Base-by-base conservation (phyloP, 2,888 invertebrate genomes). In the Myopa tessellatipennis region DNA sequence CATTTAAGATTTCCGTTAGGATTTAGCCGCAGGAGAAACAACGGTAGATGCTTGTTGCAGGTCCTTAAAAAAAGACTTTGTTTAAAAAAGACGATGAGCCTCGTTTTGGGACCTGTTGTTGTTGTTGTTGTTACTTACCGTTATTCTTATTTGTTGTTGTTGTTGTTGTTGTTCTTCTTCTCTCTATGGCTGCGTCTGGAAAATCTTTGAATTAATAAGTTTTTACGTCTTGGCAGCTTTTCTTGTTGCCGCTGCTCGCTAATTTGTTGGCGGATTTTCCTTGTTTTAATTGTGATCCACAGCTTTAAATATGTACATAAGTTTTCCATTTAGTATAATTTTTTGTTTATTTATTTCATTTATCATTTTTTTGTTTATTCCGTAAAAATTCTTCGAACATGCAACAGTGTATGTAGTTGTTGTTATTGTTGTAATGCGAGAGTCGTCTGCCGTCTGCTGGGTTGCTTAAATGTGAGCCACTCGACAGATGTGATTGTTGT, bases 11-110 rank as follows among this genome's bases (percentile, higher is more conserved):
- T 72, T 60, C 60, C 60, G 72, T 34, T 38, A 72, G 79, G 79
- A 80, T 80, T 80, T 79, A 74, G 71, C 16, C 65, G 71, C 52
- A 78, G 69, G 71, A 76, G 55, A 26, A 26, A 26, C 26, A 26
- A 26, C 26, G 26, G 26, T 26, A 26, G 26, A 26, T 26, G 26
- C 26, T 26, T 26, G 26, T 26, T 55, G 55, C 79, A 77, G 70
- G 76, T 52, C 70, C 71, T 14, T 34, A 55, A 71, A 61, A 65
- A 26, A 63, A 55, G 63, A 71, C n/a, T n/a, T n/a, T 40, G 72
- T 58, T 4, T n/a, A 58, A 58, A n/a, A 58, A 16, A 58, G n/a
- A n/a, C 7, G n/a, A 4, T 58, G 12, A 58, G 58, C 5, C 12
- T 58, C 18, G 18, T 58, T 58, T 58, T 16, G 12, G n/a, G 18